A percentile compares a stretch with the other conserved stretches of the same genome.
Evolutionary conservation across 2,113 vertebrate genomes (phyloP).

Genomic region (Corythaixoides concolor): DNA sequence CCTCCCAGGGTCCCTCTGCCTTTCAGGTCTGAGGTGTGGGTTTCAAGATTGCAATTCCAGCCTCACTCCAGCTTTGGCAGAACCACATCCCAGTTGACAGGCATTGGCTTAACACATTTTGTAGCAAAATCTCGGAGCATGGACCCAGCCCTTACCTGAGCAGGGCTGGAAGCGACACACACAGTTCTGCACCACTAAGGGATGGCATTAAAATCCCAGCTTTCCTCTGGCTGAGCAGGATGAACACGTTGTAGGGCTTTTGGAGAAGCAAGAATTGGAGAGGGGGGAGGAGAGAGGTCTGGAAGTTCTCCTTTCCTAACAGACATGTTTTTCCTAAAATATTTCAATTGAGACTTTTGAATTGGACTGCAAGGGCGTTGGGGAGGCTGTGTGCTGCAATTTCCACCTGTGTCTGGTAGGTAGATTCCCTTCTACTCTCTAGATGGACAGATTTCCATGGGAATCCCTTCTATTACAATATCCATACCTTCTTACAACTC

Average conservation of each 20-base stretch:
- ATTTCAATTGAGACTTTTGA: background rate
- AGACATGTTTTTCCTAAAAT: background rate
- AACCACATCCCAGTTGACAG: background rate
- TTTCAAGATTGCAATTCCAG: background rate
- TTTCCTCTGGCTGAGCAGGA: background rate
- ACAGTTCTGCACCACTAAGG: background rate
- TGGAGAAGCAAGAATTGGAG: background rate
- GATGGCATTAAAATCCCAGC: background rate
- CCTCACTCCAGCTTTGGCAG: background rate
- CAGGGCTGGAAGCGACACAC: background rate
- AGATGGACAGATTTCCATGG: background rate
- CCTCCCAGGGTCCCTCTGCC: background rate
- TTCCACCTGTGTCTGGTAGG: background rate
- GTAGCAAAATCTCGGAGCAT: accelerated
- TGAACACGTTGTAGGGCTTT: background rate
- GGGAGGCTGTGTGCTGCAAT: background rate
- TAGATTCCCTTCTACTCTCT: background rate
- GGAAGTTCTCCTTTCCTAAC: background rate
- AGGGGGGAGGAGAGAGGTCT: background rate
- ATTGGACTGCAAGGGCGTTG: background rate
- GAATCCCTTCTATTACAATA: background rate
- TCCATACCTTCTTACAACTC: background rate
- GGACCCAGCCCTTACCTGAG: background rate
- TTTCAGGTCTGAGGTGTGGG: background rate
- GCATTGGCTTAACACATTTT: accelerated